These are phyloP conservation scores for Amphiprion clarkii DNA, from an alignment of 2,797 vertebrate species.

Conservation along the genomic window DNA sequence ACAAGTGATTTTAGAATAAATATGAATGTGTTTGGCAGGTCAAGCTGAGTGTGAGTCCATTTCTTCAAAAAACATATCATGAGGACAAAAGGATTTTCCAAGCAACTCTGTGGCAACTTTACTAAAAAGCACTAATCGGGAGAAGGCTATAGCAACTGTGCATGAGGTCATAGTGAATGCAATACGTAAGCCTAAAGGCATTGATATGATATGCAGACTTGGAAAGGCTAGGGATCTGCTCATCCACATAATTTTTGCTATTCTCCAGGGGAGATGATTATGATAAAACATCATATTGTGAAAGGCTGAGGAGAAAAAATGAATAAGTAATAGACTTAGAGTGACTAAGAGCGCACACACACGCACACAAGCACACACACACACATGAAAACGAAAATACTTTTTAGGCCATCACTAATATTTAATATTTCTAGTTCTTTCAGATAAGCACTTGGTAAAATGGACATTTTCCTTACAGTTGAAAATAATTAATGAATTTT, in stretches of 20 bases:
- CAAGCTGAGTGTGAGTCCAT: no score
- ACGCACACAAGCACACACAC: slow-evolving; percentile 29
- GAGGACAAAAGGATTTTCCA: not conserved
- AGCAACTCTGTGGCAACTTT: slow-evolving; percentile 4
- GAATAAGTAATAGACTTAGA: slow-evolving; percentile 81
- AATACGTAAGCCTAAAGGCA: slow-evolving; percentile 35
- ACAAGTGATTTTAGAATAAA: no score
- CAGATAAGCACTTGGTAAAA: slow-evolving; percentile 85
- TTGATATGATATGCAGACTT: slow-evolving; percentile 47
- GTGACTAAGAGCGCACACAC: slow-evolving; percentile 71
- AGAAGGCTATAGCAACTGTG: slow-evolving; percentile 1
- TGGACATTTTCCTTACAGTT: slow-evolving; percentile 88
- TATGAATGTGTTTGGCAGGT: no score
- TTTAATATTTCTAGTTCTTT: slow-evolving; percentile 74
- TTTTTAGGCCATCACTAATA: slow-evolving; percentile 79
- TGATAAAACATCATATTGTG: slow-evolving; percentile 76
- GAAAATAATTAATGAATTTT: slow-evolving; percentile 96
- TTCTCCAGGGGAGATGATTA: slow-evolving; percentile 64
- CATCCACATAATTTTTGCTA: slow-evolving; percentile 62
- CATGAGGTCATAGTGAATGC: slow-evolving; percentile 35
- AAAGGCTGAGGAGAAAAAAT: slow-evolving; percentile 74
- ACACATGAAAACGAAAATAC: slow-evolving; percentile 73
- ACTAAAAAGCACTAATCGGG: not conserved
- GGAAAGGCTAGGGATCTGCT: slow-evolving; percentile 43
- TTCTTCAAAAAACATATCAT: not conserved